Percentiles rank a stretch among this genome's conserved stretches.
These are phyloP conservation scores for Ochotona curzoniae DNA, from an alignment of 2,113 vertebrate genomes.

Conservation along the genomic window DNA sequence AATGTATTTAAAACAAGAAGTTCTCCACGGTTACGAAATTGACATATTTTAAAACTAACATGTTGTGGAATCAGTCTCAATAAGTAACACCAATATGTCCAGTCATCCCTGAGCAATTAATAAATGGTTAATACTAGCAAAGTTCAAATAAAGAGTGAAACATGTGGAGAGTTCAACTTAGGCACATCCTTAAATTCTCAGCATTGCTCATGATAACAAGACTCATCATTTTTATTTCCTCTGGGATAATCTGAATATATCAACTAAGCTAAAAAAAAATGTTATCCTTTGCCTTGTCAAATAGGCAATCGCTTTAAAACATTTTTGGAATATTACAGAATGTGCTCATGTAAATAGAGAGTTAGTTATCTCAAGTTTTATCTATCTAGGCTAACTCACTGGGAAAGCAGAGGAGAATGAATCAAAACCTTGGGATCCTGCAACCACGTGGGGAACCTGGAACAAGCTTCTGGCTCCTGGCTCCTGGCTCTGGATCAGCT, in stretches of 20 bases:
- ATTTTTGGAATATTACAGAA: not conserved
- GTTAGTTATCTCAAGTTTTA: not conserved
- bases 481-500: too few species aligned
- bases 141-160: not conserved
- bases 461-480: too few species aligned
- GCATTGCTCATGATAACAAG: not conserved
- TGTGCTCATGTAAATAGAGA: not conserved
- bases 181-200: not conserved
- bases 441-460: too few species aligned
- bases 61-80: not conserved
- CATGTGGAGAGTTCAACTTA: not conserved
- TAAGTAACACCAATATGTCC: not conserved
- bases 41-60: not conserved
- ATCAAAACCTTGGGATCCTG: too few species aligned
- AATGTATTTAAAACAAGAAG: not conserved
- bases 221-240: slow-evolving; percentile 13
- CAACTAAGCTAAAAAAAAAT: slow-evolving; percentile 4
- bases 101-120: not conserved
- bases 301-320: slow-evolving; percentile 14
- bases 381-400: not conserved
- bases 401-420: too few species aligned
- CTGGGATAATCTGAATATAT: not conserved
- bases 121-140: not conserved
- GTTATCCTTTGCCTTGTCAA: not conserved
- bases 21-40: not conserved